These are phyloP conservation scores for Sitta carolinensis DNA, from an alignment of 2,797 vertebrate genomes.

Conservation along the genomic window DNA sequence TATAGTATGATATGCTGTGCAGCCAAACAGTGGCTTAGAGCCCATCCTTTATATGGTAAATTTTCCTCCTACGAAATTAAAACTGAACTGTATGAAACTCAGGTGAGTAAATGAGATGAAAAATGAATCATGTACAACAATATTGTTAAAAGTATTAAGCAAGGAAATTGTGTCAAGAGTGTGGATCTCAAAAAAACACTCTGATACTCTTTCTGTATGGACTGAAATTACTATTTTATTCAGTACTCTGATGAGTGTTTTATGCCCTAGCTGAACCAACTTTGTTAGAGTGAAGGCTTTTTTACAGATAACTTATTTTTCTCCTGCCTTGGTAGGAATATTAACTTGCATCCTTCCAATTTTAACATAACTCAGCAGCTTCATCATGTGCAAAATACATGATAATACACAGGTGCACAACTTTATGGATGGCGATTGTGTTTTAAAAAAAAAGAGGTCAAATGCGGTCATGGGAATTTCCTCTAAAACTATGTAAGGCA, in stretches of 20 bases:
- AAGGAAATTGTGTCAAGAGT: neutral
- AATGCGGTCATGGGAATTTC: slow-evolving; percentile 38
- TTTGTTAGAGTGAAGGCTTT: neutral
- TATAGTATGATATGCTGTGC: neutral
- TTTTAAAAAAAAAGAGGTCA: slow-evolving; percentile 28
- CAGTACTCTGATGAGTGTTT: neutral
- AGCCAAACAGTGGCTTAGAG: neutral
- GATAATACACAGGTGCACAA: neutral
- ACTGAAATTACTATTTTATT: neutral
- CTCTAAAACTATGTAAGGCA: slow-evolving; percentile 31
- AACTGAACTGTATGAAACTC: neutral
- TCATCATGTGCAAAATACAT: neutral
- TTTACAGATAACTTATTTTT: neutral
- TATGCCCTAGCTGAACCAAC: neutral
- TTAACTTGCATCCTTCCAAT: neutral
- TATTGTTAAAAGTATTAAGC: neutral
- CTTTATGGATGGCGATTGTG: neutral
- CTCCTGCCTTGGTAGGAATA: neutral
- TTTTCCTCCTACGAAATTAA: neutral
- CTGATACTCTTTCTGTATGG: neutral
- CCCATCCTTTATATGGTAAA: neutral
- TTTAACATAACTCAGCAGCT: neutral
- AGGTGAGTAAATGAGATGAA: neutral
- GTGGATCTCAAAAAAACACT: neutral
- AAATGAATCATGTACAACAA: neutral